These are phyloP conservation scores for Reticulitermes speratus DNA, from an alignment of 1,140 invertebrate species.

Conservation along the genomic window DNA sequence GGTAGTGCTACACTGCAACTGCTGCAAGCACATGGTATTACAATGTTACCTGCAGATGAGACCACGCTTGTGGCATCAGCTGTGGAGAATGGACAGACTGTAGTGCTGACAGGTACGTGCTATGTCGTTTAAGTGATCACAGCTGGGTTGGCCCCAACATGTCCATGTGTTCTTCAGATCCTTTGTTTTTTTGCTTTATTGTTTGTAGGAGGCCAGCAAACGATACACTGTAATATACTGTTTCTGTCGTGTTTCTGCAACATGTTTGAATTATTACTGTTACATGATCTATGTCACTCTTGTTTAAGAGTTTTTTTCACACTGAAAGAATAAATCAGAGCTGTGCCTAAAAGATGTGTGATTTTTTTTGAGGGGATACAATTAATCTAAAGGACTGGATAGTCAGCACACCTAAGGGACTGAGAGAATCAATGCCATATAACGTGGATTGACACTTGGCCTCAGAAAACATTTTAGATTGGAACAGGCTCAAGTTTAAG, in stretches of 20 bases:
- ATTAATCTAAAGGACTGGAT: too few species aligned
- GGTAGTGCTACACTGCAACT: constrained; percentile 54
- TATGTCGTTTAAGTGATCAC: not conserved
- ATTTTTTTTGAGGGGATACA: too few species aligned
- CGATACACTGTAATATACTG: not conserved
- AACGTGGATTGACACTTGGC: too few species aligned
- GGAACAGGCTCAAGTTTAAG: too few species aligned
- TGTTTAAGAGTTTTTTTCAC: not conserved
- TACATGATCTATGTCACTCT: not conserved
- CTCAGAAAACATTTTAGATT: too few species aligned
- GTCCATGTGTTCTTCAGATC: not conserved
- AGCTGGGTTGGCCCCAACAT: not conserved
- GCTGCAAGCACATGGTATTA: constrained; percentile 77
- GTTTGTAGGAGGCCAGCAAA: not conserved
- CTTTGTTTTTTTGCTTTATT: not conserved
- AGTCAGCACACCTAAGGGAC: too few species aligned
- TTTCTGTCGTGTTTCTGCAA: not conserved
- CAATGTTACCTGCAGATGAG: constrained; percentile 72
- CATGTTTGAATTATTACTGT: not conserved
- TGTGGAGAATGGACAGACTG: constrained; percentile 75
- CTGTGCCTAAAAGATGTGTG: too few species aligned
- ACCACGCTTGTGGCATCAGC: constrained; percentile 72
- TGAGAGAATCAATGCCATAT: too few species aligned
- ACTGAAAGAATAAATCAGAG: too few species aligned
- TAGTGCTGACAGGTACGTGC: constrained; percentile 67